These are phyloP conservation scores for Dendrocincla tyrannina DNA, from an alignment of 2,797 vertebrate species.

Conservation along the genomic window DNA sequence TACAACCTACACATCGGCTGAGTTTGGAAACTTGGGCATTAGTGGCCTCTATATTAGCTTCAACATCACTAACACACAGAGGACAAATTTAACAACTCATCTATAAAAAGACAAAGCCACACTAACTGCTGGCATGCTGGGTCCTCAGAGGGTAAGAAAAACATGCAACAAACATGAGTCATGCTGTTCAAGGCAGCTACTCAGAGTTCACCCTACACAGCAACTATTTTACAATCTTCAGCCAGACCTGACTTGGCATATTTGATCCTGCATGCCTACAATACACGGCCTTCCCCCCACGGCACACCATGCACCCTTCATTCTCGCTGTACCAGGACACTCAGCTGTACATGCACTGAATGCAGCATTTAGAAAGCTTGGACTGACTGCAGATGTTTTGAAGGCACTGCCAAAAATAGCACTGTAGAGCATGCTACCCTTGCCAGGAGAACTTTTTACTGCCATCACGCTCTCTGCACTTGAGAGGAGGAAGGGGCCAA, in stretches of 20 bases:
- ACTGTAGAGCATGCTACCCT: not conserved
- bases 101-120: not conserved
- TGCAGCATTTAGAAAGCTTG: slow-evolving; percentile 4
- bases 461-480: not conserved
- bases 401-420: slow-evolving; percentile 17
- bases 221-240: not conserved
- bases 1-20: not conserved
- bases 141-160: not conserved
- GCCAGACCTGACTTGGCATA: not conserved
- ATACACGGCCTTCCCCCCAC: fast-evolving
- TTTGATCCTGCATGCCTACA: not conserved
- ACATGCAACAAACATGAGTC: not conserved
- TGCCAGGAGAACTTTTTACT: not conserved
- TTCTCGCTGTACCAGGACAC: not conserved
- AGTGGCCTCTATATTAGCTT: not conserved
- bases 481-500: not conserved
- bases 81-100: not conserved
- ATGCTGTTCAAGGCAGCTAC: not conserved
- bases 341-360: not conserved
- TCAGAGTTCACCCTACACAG: not conserved
- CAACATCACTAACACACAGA: not conserved
- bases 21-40: not conserved
- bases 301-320: not conserved
- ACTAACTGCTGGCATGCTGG: not conserved
- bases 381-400: slow-evolving; percentile 16